Conservation (phyloP, 2,888 invertebrate genomes). For the Lasiommata megera region DNA sequence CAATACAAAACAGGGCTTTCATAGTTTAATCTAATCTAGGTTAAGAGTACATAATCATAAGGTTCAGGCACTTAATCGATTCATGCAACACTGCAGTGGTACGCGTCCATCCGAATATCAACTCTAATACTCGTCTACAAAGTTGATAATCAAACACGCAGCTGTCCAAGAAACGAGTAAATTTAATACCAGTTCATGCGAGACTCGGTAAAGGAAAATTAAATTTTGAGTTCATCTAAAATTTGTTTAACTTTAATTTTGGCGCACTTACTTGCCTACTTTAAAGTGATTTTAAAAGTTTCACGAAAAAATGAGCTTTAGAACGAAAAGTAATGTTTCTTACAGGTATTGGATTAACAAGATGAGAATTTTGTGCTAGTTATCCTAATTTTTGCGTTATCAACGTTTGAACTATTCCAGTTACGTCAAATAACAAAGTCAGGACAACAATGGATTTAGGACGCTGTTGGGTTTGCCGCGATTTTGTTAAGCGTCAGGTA, state of each 20-base stretch:
- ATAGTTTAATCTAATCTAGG: conserved; percentile 29
- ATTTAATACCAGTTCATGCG: conserved; percentile 27
- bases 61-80: conserved; percentile 30
- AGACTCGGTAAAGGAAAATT: conserved; percentile 25
- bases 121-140: neutral
- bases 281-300: neutral
- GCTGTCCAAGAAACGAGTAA: conserved; percentile 13
- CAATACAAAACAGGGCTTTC: conserved; percentile 20
- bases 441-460: no score
- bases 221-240: conserved; percentile 24
- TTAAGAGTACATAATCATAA: conserved; percentile 25
- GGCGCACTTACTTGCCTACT: neutral
- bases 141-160: conserved; percentile 1
- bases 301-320: neutral
- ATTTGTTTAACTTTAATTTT: conserved; percentile 23
- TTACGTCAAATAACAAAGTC: no score
- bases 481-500: no score
- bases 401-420: no score
- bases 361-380: no score
- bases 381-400: no score
- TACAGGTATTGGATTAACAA: no score
- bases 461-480: no score
- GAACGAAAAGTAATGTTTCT: no score
- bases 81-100: conserved; percentile 24
- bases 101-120: neutral